These are phyloP conservation scores for Pagrus major DNA, from an alignment of 2,113 vertebrate species.

Conservation along the genomic window DNA sequence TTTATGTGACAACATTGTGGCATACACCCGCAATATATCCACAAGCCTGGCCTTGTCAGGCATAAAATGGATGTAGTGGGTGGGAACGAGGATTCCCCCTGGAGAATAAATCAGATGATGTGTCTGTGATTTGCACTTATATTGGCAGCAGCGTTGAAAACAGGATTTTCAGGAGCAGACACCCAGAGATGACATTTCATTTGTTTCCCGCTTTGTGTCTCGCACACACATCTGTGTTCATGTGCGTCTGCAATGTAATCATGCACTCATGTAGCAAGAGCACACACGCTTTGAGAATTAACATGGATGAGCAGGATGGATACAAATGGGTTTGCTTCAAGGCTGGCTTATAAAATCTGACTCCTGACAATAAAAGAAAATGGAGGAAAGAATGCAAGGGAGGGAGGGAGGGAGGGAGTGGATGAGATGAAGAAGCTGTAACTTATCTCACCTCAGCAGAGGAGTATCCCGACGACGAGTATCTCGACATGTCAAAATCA, in stretches of 20 bases:
- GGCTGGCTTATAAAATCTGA: conserved; percentile 20
- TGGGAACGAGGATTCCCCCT: background rate
- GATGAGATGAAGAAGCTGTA: background rate
- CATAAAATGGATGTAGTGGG: background rate
- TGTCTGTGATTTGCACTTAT: conserved; percentile 21
- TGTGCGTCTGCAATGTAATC: conserved; percentile 18
- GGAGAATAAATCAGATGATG: conserved; percentile 4
- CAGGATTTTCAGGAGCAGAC: conserved; percentile 21
- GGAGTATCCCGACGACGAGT: conserved; percentile 98
- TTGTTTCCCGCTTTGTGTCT: conserved; percentile 33
- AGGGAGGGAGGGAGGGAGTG: background rate
- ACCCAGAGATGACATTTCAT: conserved; percentile 37
- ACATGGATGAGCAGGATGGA: conserved; percentile 31
- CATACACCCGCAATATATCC: background rate
- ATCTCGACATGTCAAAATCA: conserved; percentile 99
- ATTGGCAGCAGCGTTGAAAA: conserved; percentile 16
- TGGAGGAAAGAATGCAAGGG: background rate
- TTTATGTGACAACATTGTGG: background rate
- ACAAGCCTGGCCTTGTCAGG: conserved; percentile 1
- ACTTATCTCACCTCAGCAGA: conserved; percentile 95
- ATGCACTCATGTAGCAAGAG: background rate
- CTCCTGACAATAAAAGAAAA: background rate
- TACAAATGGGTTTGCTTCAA: conserved; percentile 27
- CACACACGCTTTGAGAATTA: conserved; percentile 25
- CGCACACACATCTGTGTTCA: conserved; percentile 30